A percentile compares a stretch with the other conserved stretches of the same genome.
Conservation (phyloP, 2,797 vertebrate genomes). For the Loriculus beryllinus region DNA sequence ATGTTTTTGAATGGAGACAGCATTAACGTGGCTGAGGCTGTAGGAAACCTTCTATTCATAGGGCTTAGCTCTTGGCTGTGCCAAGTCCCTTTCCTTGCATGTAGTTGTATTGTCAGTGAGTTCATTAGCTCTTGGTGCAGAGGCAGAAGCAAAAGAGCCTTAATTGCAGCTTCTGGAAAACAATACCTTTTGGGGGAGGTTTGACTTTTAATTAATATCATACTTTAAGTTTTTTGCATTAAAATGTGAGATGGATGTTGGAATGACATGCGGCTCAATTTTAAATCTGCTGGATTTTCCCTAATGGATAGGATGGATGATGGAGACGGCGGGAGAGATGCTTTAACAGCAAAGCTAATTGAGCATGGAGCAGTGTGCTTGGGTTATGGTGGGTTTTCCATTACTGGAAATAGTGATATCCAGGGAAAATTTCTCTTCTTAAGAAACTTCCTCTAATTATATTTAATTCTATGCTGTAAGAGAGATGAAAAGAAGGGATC, state of each 20-base stretch:
- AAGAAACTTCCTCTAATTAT: background rate
- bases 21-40: background rate
- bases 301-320: background rate
- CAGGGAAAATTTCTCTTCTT: background rate
- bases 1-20: background rate
- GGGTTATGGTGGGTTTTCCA: background rate
- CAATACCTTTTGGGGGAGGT: background rate
- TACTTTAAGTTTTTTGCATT: background rate
- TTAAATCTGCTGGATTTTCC: background rate
- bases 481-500: background rate
- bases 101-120: background rate
- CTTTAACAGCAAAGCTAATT: background rate
- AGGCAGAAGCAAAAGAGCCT: background rate
- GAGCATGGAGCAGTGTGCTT: background rate
- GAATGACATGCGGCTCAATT: background rate
- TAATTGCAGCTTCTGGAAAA: background rate
- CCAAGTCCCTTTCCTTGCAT: background rate
- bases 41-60: background rate
- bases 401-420: background rate
- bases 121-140: background rate
- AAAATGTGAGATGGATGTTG: background rate
- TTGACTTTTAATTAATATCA: background rate
- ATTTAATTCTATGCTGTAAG: background rate
- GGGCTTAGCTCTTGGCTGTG: background rate
- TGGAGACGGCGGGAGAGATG: accelerated